Evolutionary conservation across 2,797 vertebrate genomes (phyloP).

Genomic region (Dryobates pubescens): DNA sequence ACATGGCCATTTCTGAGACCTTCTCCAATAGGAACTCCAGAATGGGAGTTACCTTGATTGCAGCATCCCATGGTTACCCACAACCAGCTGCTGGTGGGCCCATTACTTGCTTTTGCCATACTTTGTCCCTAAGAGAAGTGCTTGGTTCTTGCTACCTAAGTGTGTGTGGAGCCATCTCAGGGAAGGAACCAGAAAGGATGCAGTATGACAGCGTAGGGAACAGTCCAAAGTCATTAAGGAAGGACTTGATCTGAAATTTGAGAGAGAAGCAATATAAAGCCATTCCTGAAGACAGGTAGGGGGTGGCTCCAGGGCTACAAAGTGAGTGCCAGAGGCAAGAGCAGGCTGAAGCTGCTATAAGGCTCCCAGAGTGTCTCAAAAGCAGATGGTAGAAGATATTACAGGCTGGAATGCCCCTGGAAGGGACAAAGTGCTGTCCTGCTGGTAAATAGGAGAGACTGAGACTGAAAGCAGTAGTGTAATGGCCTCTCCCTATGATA

Average conservation of each 20-base stretch:
- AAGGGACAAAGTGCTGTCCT: neutral
- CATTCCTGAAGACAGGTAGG: neutral
- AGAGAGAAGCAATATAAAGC: neutral
- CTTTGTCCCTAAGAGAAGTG: neutral
- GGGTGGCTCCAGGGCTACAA: neutral
- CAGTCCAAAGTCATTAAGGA: neutral
- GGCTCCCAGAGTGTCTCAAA: neutral
- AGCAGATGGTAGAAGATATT: constrained; percentile 27
- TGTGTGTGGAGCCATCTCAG: neutral
- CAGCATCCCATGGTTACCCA: neutral
- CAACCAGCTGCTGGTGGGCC: neutral
- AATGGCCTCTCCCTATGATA: neutral
- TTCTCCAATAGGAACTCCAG: neutral
- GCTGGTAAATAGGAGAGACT: neutral
- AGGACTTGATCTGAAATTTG: neutral
- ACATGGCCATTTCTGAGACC: neutral
- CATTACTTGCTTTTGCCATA: neutral
- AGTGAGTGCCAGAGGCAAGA: neutral
- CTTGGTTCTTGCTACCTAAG: neutral
- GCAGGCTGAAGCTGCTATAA: constrained; percentile 4
- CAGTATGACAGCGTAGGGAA: neutral
- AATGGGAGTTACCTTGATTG: neutral
- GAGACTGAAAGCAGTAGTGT: neutral
- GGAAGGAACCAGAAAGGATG: neutral
- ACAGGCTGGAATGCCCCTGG: constrained; percentile 3